phyloP scores from a whole-genome alignment of 2,888 invertebrate species.

The Anorthoa munda region DNA sequence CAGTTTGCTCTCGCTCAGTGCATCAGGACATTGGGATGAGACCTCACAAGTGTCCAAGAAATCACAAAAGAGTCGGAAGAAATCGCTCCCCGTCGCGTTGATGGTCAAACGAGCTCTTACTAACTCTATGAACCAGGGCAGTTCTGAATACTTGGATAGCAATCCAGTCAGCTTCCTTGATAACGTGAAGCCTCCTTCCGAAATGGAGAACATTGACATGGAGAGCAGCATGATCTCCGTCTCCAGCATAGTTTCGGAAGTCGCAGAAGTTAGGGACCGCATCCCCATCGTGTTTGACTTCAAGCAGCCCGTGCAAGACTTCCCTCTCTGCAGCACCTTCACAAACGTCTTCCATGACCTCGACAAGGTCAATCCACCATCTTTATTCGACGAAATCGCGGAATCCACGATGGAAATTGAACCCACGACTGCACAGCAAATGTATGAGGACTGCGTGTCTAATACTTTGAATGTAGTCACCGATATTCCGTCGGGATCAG shows the following conservation, averaged over 20 bases:
- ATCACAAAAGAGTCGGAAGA: slow-evolving; percentile 91
- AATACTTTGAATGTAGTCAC: slow-evolving; percentile 91
- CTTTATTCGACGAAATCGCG: slow-evolving; percentile 93
- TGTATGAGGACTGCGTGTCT: slow-evolving; percentile 91
- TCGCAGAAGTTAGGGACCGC: slow-evolving; percentile 91
- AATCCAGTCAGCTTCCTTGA: slow-evolving; percentile 93
- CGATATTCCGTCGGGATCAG: slow-evolving; percentile 89
- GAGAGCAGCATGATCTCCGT: slow-evolving; percentile 96
- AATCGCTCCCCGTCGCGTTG: slow-evolving; percentile 93
- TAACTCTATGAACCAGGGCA: slow-evolving; percentile 89
- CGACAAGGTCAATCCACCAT: slow-evolving; percentile 94
- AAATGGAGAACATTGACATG: slow-evolving; percentile 95
- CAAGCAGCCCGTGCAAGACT: slow-evolving; percentile 90
- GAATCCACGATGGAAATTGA: slow-evolving; percentile 91
- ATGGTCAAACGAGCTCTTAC: slow-evolving; percentile 94
- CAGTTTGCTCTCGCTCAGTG: slow-evolving; percentile 91
- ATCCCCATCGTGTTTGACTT: slow-evolving; percentile 90
- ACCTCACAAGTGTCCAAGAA: slow-evolving; percentile 78
- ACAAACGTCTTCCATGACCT: slow-evolving; percentile 90
- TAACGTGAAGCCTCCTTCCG: slow-evolving; percentile 95
- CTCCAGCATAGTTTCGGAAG: slow-evolving; percentile 95
- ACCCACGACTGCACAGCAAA: slow-evolving; percentile 89
- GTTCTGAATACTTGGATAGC: slow-evolving; percentile 92
- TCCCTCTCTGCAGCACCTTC: slow-evolving; percentile 84
- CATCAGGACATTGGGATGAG: slow-evolving; percentile 89